phyloP scores from a whole-genome alignment of 2,113 vertebrate species.

The Nycticebus coucang region DNA sequence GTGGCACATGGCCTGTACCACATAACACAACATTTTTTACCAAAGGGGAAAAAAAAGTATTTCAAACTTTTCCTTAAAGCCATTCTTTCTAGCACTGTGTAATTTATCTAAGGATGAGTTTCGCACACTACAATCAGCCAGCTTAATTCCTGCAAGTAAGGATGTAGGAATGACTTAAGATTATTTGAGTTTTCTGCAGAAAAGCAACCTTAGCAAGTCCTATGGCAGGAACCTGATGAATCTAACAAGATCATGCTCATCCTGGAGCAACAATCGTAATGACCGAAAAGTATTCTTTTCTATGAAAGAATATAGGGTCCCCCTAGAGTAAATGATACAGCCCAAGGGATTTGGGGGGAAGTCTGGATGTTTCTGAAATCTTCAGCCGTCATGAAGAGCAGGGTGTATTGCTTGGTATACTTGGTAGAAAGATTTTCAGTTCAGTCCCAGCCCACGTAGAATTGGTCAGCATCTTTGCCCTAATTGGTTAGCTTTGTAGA shows the following conservation, averaged over 20 bases:
- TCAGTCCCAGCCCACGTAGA: not conserved
- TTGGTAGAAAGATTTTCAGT: not conserved
- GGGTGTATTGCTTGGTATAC: not conserved
- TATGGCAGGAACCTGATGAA: not conserved
- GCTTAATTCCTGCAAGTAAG: not conserved
- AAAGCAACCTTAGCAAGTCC: not conserved
- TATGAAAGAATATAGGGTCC: not conserved
- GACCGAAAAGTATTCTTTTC: not conserved
- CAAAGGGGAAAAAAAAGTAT: not conserved
- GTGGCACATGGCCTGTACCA: not conserved
- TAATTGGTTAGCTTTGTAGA: not conserved
- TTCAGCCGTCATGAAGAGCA: not conserved
- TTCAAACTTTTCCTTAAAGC: not conserved
- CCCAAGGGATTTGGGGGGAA: not conserved
- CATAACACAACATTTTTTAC: not conserved
- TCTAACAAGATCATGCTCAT: not conserved
- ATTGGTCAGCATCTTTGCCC: not conserved
- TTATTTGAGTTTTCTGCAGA: not conserved
- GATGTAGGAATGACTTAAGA: not conserved
- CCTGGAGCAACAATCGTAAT: not conserved
- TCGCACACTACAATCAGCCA: not conserved
- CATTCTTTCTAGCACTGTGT: not conserved
- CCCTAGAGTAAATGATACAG: not conserved
- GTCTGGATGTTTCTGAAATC: not conserved
- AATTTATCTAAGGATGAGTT: constrained; percentile 34